phyloP scores from a whole-genome alignment of 2,888 invertebrate species.

The Monopis laevigella region DNA sequence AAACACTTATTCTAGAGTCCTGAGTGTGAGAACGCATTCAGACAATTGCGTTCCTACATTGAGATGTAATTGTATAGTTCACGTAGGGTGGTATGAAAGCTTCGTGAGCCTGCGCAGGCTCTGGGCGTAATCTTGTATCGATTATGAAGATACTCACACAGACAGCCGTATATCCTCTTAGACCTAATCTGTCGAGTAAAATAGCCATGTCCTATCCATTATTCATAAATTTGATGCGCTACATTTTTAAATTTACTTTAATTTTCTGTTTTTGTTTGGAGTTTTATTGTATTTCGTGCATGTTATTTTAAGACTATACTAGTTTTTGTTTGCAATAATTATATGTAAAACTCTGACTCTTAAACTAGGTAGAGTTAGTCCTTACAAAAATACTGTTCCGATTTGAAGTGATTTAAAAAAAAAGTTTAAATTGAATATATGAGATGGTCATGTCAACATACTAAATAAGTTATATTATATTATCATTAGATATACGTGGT shows the following conservation, averaged over 20 bases:
- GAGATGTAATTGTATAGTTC: conserved; percentile 39
- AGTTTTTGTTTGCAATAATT: too few relatives aligned
- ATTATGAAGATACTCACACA: conserved; percentile 40
- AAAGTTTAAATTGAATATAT: too few relatives aligned
- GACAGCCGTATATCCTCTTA: conserved; percentile 31
- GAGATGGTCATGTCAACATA: too few relatives aligned
- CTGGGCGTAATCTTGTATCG: conserved; percentile 46
- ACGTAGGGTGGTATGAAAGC: conserved; percentile 38
- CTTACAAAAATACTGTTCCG: too few relatives aligned
- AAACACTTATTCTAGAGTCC: background rate
- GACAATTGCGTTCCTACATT: conserved; percentile 28
- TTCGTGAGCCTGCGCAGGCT: conserved; percentile 24
- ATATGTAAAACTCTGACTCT: too few relatives aligned
- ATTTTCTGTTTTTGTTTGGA: background rate
- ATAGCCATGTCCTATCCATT: conserved; percentile 25
- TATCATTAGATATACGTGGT: too few relatives aligned
- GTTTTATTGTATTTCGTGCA: too few relatives aligned
- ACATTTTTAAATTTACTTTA: conserved; percentile 20
- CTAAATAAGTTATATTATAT: too few relatives aligned
- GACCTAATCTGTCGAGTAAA: conserved; percentile 35
- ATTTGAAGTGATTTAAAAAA: too few relatives aligned
- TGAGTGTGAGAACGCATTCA: conserved; percentile 51
- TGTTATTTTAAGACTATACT: too few relatives aligned
- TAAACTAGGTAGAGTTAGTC: too few relatives aligned
- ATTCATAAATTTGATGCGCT: conserved; percentile 34